Evolutionary conservation across 2,113 vertebrate species (phyloP), one percentile per base, ranked within the genome.

Genomic region (Nasalis larvatus): DNA sequence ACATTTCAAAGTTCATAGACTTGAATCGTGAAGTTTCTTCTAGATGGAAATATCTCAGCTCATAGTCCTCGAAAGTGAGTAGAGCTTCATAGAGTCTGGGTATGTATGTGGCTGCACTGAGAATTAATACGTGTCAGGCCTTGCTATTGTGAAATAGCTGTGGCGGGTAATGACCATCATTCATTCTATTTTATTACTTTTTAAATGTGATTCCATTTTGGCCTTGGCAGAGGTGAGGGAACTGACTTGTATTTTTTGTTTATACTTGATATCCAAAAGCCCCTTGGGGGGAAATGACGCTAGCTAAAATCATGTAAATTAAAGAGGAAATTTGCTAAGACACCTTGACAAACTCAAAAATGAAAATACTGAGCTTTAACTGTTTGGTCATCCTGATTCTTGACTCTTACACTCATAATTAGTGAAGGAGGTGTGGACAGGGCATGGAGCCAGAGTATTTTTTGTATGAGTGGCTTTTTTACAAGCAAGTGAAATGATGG

Each of bases 101-200:
- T 91, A 95, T 96, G 84, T 35, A 32, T 47, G 95, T 95, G 93
- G 90, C 84, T 95, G 71, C 20, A 69, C 52, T 94, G 88, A 91
- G 91, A 96, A 98, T 98, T 98, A 98, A 98, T 98, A 98, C 88
- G 95, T 98, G 98, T 98, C 97, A 87, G 92, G 84, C 52, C 97
- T 98, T 94, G 95, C 98, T 98, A 98, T 69, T 96, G 96, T 37
- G 94, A 97, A 98, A 96, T 63, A 82, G 91, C 98, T 69, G 16
- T 78, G 92, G 1, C 0, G 96, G 96, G 73, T 91, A 96, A 89
- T 94, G 92, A 96, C 47, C 66, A 97, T 97, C 97, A 83, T 95
- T 97, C 98, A 97, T 98, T 98, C 98, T 95, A 98, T 98, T 98
- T 95, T 97, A 97, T 92, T 87, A 95, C 76, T 86, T 96, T 96